phyloP scores from a whole-genome alignment of 2,888 invertebrate species.

The Elegia similella region DNA sequence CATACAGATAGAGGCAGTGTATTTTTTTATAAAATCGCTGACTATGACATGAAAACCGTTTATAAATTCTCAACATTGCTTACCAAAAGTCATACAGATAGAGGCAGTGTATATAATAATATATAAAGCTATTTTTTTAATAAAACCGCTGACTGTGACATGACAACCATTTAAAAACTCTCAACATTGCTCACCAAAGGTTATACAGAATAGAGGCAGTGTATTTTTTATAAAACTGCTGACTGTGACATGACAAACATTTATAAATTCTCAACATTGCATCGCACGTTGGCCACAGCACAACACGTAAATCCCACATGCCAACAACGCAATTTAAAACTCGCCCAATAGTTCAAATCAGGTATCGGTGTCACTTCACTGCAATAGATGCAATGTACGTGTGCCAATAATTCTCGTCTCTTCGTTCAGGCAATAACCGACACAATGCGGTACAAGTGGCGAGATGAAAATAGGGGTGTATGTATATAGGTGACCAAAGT shows the following conservation, averaged over 20 bases:
- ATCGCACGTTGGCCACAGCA: background rate
- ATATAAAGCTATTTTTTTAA: too few species aligned
- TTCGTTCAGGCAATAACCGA: slow-evolving; percentile 42
- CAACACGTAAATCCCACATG: background rate
- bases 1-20: too few species aligned
- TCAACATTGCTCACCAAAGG: too few species aligned
- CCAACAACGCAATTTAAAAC: background rate
- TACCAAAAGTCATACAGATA: too few species aligned
- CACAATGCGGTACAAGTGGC: slow-evolving; percentile 59
- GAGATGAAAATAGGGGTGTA: slow-evolving; percentile 26
- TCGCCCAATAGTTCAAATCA: slow-evolving; percentile 4
- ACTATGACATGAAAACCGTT: background rate
- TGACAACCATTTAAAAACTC: background rate
- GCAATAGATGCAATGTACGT: slow-evolving; percentile 20
- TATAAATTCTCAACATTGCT: background rate
- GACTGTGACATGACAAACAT: background rate
- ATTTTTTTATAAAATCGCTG: too few species aligned
- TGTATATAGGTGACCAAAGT: background rate
- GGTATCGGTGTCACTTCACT: background rate
- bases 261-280: background rate
- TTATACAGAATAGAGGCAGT: too few species aligned
- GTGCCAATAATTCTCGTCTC: slow-evolving; percentile 27
- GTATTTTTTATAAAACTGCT: too few species aligned
- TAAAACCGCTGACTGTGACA: too few species aligned
- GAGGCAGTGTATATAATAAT: too few species aligned